Conservation (phyloP, 2,797 vertebrate genomes). For the Mastacembelus armatus region DNA sequence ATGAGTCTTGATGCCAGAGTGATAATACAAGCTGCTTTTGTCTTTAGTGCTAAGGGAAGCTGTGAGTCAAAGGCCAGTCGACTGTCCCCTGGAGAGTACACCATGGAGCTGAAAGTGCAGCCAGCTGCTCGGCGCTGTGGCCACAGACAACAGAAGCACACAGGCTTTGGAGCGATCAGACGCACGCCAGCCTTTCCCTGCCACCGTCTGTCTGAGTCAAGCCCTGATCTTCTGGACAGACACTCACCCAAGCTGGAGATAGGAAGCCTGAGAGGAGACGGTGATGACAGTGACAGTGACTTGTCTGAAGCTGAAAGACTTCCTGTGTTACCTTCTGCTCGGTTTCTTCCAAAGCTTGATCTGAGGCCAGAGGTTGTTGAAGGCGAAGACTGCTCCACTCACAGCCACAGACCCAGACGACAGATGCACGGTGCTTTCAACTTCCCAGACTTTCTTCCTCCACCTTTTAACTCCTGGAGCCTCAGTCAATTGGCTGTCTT, state of each 20-base stretch:
- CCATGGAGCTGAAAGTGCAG: conserved; percentile 43
- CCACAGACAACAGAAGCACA: conserved; percentile 34
- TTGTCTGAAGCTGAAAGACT: conserved; percentile 90
- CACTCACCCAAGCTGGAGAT: conserved; percentile 2
- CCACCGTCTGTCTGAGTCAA: conserved; percentile 9
- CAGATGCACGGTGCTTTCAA: conserved; percentile 54
- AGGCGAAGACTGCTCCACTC: conserved; percentile 55
- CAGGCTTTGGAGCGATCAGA: conserved; percentile 25
- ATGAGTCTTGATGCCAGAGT: not conserved
- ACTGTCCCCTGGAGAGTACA: conserved; percentile 15
- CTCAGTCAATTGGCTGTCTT: conserved; percentile 86
- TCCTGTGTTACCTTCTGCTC: conserved; percentile 65
- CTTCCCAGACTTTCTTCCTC: conserved; percentile 92
- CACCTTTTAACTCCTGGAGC: conserved; percentile 92
- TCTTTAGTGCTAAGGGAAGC: conserved; percentile 51
- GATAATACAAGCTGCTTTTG: not conserved
- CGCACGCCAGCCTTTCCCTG: conserved; percentile 23
- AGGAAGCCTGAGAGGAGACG: conserved; percentile 15
- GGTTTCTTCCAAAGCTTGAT: conserved; percentile 86
- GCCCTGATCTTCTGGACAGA: conserved; percentile 23
- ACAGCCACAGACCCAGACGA: conserved; percentile 33
- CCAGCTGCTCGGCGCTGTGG: conserved; percentile 3
- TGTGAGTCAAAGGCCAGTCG: conserved; percentile 38
- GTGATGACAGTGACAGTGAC: conserved; percentile 86
- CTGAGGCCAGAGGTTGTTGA: conserved; percentile 89